Evolutionary conservation across 2,888 invertebrate genomes (phyloP).

Genomic region (Rhagium mordax): DNA sequence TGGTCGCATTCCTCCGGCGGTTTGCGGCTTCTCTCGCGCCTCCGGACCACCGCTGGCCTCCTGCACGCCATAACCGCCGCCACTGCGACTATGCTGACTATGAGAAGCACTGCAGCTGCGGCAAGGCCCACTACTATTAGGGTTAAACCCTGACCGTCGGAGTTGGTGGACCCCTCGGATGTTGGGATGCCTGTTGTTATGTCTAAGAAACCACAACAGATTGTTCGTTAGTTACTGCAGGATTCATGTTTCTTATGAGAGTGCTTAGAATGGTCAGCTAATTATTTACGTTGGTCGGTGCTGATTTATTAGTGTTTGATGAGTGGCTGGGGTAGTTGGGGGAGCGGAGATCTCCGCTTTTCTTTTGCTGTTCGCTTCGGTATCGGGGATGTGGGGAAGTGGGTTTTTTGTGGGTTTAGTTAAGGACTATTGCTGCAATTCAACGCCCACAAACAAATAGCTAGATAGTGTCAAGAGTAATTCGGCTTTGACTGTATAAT

Average conservation of each 20-base stretch:
- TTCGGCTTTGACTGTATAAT: no score
- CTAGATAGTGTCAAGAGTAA: no score
- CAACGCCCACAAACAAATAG: no score
- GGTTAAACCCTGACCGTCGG: slow-evolving; percentile 58
- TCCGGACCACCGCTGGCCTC: slow-evolving; percentile 55
- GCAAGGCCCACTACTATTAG: slow-evolving; percentile 66
- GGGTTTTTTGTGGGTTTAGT: no score
- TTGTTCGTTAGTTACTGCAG: slow-evolving; percentile 50
- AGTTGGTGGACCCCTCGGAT: slow-evolving; percentile 49
- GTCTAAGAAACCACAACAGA: slow-evolving; percentile 56
- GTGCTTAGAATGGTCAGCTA: slow-evolving; percentile 24
- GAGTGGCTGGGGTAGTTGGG: not conserved
- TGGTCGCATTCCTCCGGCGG: slow-evolving; percentile 67
- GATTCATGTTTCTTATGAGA: slow-evolving; percentile 47
- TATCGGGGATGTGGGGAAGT: no score
- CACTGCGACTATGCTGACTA: slow-evolving; percentile 64
- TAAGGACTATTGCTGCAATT: no score
- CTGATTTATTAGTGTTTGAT: slow-evolving; percentile 39
- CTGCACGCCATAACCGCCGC: slow-evolving; percentile 66
- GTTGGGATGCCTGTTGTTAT: slow-evolving; percentile 50
- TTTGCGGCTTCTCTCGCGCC: slow-evolving; percentile 58
- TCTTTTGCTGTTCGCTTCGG: no score
- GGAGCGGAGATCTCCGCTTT: not conserved
- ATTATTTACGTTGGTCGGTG: slow-evolving; percentile 28
- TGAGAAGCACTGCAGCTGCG: slow-evolving; percentile 65